Evolutionary conservation across 2,888 invertebrate species (phyloP), one percentile per base, ranked within the genome.

Genomic region (Thymelicus lineola): DNA sequence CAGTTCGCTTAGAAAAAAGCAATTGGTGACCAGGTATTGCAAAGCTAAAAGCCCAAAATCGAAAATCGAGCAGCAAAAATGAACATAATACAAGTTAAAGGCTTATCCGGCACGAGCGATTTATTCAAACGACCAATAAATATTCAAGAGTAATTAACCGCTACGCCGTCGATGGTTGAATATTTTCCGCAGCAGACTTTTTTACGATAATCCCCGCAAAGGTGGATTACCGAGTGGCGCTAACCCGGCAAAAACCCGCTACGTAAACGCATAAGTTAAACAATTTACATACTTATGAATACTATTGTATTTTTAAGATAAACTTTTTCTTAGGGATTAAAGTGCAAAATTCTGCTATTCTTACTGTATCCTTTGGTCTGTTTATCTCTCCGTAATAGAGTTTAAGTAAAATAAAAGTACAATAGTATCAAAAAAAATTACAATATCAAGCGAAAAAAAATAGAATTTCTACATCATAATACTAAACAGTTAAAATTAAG

Each of bases 121-220:
- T 90, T 91, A 91, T 91, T 91, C 91, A 90, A 91, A 91, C 89
- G 91, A 91, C 90, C 90, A 90, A 91, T 92, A 91, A 91, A 92
- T 92, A 92, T 92, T 91, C 92, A 92, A 86, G 84, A 91, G 91
- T 91, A 91, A 91, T 91, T 91, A 91, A 89, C 89, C 87, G 80
- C 82, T 84, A 81, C 83, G 79, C 80, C 85, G 82, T 84, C 90
- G 86, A 89, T 88, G 85, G 79, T 79, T 76, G 88, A 84, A 88
- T 88, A 89, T 90, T 89, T 90, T 88, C 89, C 83, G 84, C 86
- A 81, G 82, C 85, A 83, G 86, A 84, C 85, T 86, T 87, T 88
- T 88, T 85, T 78, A 80, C 86, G 86, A 83, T 89, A 89, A 91
- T 89, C 90, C 87, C 76, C 80, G 82, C 86, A 82, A 86, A 89